Evolutionary conservation across 1,140 invertebrate species (phyloP).

Genomic region (Coenobita brevimanus): DNA sequence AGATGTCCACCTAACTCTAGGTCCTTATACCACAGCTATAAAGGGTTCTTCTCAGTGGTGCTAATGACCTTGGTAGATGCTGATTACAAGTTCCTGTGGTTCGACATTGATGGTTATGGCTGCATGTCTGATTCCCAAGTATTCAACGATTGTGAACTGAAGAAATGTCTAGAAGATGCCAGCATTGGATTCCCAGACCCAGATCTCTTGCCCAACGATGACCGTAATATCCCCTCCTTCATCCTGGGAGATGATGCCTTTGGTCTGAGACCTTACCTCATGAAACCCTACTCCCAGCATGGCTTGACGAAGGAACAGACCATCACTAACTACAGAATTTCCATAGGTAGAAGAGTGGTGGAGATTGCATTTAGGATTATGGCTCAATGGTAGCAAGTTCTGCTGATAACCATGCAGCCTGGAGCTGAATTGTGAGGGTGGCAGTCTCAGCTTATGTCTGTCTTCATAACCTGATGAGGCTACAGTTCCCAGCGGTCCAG

Average conservation of each 20-base stretch:
- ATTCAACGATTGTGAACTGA: slow-evolving; percentile 36
- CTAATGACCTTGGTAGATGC: slow-evolving; percentile 72
- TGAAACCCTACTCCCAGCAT: slow-evolving; percentile 21
- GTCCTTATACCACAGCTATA: slow-evolving; percentile 72
- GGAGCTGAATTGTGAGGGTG: not conserved
- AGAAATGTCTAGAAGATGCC: slow-evolving; percentile 32
- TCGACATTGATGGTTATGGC: slow-evolving; percentile 71
- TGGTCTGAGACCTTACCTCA: not conserved
- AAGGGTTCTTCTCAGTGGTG: too few species aligned
- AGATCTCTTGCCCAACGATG: slow-evolving; percentile 38
- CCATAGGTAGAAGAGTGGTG: slow-evolving; percentile 11
- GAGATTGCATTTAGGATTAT: slow-evolving; percentile 39
- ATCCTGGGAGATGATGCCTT: slow-evolving; percentile 34
- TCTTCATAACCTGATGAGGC: slow-evolving; percentile 25
- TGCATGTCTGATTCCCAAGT: slow-evolving; percentile 37
- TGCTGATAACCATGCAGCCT: slow-evolving; percentile 24
- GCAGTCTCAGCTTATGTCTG: slow-evolving; percentile 9
- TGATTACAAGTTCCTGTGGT: slow-evolving; percentile 71
- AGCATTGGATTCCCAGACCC: slow-evolving; percentile 38
- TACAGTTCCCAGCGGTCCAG: slow-evolving; percentile 16
- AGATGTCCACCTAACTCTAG: slow-evolving; percentile 65
- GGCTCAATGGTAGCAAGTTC: slow-evolving; percentile 22
- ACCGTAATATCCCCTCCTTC: not conserved
- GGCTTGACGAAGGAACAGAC: slow-evolving; percentile 10
- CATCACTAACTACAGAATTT: slow-evolving; percentile 39